Conservation (phyloP, 1,140 invertebrate species). For the Zaprionus davidi region DNA sequence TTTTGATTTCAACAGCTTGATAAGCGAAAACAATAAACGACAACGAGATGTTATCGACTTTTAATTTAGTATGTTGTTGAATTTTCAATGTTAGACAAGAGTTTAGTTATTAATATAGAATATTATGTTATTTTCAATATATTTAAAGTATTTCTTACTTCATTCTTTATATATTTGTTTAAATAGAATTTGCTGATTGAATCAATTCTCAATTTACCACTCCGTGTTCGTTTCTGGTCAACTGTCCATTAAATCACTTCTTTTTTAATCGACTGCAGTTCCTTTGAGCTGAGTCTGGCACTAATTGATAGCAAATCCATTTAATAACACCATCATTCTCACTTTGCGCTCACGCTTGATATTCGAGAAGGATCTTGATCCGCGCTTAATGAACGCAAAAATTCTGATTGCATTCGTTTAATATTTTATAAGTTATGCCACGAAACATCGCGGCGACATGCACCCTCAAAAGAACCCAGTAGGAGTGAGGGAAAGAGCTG, state of each 20-base stretch:
- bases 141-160: too few species aligned
- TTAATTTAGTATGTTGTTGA: too few species aligned
- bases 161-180: too few species aligned
- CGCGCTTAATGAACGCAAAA: constrained; percentile 36
- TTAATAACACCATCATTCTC: constrained; percentile 28
- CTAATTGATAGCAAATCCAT: constrained; percentile 22
- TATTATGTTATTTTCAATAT: too few species aligned
- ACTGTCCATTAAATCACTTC: background rate
- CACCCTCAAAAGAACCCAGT: constrained; percentile 7
- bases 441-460: constrained; percentile 34
- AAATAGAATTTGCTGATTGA: too few species aligned
- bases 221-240: background rate
- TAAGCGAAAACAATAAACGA: background rate
- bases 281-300: constrained; percentile 13
- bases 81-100: too few species aligned
- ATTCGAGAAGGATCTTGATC: constrained; percentile 2
- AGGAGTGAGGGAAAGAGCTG: background rate
- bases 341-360: constrained; percentile 13
- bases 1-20: background rate
- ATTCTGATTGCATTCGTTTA: constrained; percentile 63
- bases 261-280: background rate
- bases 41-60: background rate
- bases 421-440: constrained; percentile 60
- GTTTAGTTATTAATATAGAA: too few species aligned
- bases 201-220: too few species aligned